Evolutionary conservation across 2,888 invertebrate species (phyloP), one percentile per base, ranked within the genome.

Genomic region (Odontothrips loti): DNA sequence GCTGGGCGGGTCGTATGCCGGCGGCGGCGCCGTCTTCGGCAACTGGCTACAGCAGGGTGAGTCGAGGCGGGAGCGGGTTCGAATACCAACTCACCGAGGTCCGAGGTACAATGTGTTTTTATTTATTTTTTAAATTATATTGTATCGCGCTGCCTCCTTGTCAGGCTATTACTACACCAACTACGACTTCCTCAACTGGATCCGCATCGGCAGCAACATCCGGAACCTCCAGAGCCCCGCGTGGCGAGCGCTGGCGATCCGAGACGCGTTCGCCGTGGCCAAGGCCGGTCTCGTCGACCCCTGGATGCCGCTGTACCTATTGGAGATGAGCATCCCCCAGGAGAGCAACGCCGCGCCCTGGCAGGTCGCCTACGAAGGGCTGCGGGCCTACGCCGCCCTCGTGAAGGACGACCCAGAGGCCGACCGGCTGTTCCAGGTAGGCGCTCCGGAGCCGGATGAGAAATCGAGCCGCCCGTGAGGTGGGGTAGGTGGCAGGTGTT

Each of bases 131-230:
- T 51, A 51, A 2, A 51, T 51, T 4, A 51, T 51, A 17, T 6
- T 51, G 51, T 15, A 1, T 4, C 2, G 6, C 68, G n/a, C 27
- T 27, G 27, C 12, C 68, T 10, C 27, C 27, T 6, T 2, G 6
- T 0, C 68, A 75, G 68, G 68, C 27, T 75, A 75, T 27, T 75
- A 27, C 68, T 27, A 75, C 68, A 75, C 68, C 68, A 75, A 75
- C 68, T 75, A 75, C 68, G 68, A 75, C 68, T 27, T 75, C 23
- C 68, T 75, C 68, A 75, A 75, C 68, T 75, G 68, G 68, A 27
- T 75, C 27, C 68, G 68, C 23, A n/a, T 75, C 23, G 68, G 68
- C 27, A 27, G 23, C 27, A 27, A 23, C 27, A 9, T 75, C 68
- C 3, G 11, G 10, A 27, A 23, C 23, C 6, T 75, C 68, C 1